A percentile compares a stretch with the other conserved stretches of the same genome.
phyloP scores from a whole-genome alignment of 2,797 vertebrate species.

The Microcaecilia unicolor region DNA sequence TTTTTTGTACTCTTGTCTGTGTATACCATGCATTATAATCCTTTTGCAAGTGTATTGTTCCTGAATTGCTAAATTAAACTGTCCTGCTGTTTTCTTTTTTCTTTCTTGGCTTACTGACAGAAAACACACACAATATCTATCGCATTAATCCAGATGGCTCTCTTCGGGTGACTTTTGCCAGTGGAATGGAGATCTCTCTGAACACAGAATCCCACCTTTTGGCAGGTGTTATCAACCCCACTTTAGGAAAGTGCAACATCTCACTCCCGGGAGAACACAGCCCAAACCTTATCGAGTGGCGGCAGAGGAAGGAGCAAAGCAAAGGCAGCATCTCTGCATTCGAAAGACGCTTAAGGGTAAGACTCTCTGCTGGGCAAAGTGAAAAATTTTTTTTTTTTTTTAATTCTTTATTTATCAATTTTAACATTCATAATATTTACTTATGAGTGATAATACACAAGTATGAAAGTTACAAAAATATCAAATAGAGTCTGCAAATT shows the following conservation, averaged over 20 bases:
- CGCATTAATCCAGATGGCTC: conserved; percentile 88
- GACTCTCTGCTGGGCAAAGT: too few species aligned
- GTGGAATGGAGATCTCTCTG: conserved; percentile 90
- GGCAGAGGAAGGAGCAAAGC: conserved; percentile 90
- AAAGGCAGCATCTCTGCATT: conserved; percentile 89
- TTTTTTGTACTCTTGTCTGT: not conserved
- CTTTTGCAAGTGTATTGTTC: not conserved
- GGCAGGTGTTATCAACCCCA: conserved; percentile 83
- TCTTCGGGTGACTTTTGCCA: conserved; percentile 82
- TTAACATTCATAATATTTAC: too few species aligned
- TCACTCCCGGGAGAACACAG: conserved; percentile 92
- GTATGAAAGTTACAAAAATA: too few species aligned
- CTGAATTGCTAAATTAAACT: conserved; percentile 4
- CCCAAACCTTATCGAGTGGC: conserved; percentile 92
- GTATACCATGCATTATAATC: not conserved
- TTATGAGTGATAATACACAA: too few species aligned
- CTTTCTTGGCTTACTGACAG: conserved; percentile 42
- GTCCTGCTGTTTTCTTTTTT: not conserved
- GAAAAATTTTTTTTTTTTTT: too few species aligned
- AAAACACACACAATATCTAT: conserved; percentile 75
- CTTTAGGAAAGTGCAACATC: conserved; percentile 90
- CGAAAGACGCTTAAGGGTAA: conserved; percentile 91
- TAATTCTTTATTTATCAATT: too few species aligned
- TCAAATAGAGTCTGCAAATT: too few species aligned
- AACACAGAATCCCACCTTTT: conserved; percentile 84